Evolutionary conservation across 2,113 vertebrate genomes (phyloP), one percentile per base, ranked within the genome.

Genomic region (Lathamus discolor): DNA sequence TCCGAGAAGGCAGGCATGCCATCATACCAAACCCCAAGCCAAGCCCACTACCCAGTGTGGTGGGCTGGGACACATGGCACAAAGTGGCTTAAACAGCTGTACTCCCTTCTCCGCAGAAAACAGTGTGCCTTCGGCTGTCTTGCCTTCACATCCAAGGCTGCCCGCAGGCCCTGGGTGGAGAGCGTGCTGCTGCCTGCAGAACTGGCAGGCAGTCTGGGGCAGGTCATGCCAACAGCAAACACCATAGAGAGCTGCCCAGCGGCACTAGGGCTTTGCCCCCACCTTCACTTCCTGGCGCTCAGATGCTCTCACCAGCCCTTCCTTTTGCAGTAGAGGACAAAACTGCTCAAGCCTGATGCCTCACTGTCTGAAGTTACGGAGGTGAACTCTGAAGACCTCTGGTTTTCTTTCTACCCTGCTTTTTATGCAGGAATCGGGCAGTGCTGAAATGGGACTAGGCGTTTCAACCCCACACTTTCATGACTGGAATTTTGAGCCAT

Each of bases 401-500:
- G 67, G 10, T 15, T 83, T 59, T 79, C 59, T 33, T 24, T 68
- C 43, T 79, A 19, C 44, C 35, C 66, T 49, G 25, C 29, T 8
- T 86, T 94, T 89, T 66, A 49, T 4, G 3, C 4, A 2, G 0
- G 23, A 76, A 59, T 29, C 2, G 5, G 62, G 88, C 44, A 62
- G 62, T 85, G 23, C 3, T 73, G 74, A 88, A 95, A 85, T 94
- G 70, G 90, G 83, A 83, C 62, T 79, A 84, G 92, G 75, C 0
- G 3, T 86, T 94, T 91, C 74, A 24, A 49, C 41, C 29, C 69
- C 44, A 43, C 41, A 55, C 41, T 81, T 80, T 46, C 88, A 76
- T 84, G 89, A 92, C 63, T 46, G 59, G 95, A 95, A 89, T 96
- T 93, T 91, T 46, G 81, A 95, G 37, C 62, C 27, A 59, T 62